Evolutionary conservation across 1,140 invertebrate species (phyloP), one percentile per base, ranked within the genome.

Genomic region (Diachasma alloeum): DNA sequence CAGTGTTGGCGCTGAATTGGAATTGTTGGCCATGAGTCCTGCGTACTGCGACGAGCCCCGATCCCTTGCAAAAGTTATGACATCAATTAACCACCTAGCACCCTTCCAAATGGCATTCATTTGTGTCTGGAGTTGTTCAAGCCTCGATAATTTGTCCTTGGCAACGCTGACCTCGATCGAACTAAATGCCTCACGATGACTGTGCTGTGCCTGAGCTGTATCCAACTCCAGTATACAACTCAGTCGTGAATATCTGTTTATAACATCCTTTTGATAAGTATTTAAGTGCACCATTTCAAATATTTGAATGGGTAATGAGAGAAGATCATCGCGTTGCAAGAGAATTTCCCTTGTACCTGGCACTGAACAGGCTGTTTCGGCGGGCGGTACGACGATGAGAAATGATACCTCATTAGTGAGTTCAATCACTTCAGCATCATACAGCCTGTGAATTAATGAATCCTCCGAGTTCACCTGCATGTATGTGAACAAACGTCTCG

Each of bases 261-360:
- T 94, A 24, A 98, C 94, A 72, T 94, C 94, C 22, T 92, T 92
- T 82, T 98, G 96, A 87, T 99, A 99, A 8, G 96, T 97, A 75
- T 93, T 94, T 59, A 98, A 89, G 83, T 98, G 96, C 53, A 97
- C 95, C 94, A 98, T 97, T 91, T 99, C 97, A 83, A 98, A 96
- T n/a, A 92, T 91, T 88, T 95, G 94, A 15, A 99, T 94, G 0
- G 97, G 97, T 39, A 98, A 89, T 42, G 95, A 94, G 13, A 97
- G 92, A 22, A 97, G 90, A 85, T 97, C 95, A 9, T 93, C 93
- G 63, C 94, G 91, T 81, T 96, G 94, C 0, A 96, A 88, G 0
- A 97, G 90, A 17, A 95, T 92, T 83, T 96, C 95, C 66, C 93
- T 92, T 79, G 97, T 96, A 0, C 96, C 96, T 0, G 96, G 96